Evolutionary conservation across 2,113 vertebrate species (phyloP).

Genomic region (Ictalurus furcatus): DNA sequence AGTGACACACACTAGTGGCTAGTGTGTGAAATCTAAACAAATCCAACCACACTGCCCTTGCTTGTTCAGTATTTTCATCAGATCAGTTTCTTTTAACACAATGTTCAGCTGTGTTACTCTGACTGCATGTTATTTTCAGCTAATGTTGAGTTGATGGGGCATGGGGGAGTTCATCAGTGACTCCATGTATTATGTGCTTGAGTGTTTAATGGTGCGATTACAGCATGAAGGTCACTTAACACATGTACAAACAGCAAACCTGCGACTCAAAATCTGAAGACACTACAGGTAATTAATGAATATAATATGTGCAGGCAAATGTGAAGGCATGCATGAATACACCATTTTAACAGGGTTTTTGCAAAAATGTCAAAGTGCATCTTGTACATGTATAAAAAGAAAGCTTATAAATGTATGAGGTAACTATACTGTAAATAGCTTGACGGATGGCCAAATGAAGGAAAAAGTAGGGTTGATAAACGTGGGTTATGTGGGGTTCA

Average conservation of each 20-base stretch:
- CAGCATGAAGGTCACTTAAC: constrained; percentile 4
- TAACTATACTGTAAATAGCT: background rate
- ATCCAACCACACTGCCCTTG: background rate
- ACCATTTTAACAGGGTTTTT: background rate
- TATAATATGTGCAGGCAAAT: background rate
- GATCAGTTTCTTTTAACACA: background rate
- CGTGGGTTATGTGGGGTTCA: constrained; percentile 34
- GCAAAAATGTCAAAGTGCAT: background rate
- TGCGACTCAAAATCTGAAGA: constrained; percentile 25
- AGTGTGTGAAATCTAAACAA: background rate
- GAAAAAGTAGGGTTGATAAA: constrained; percentile 26
- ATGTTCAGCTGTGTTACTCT: background rate
- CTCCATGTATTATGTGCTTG: constrained; percentile 11
- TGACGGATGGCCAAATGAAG: constrained; percentile 30
- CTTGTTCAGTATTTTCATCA: background rate
- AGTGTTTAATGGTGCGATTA: constrained; percentile 41
- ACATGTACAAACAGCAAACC: constrained; percentile 46
- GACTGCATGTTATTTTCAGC: background rate
- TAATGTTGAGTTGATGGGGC: background rate
- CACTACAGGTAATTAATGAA: constrained; percentile 26
- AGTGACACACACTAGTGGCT: background rate
- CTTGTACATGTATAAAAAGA: background rate
- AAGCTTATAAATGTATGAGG: background rate
- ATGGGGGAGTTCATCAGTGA: background rate
- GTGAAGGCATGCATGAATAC: background rate